Base-by-base conservation (phyloP, 2,113 vertebrate genomes). In the Glaucidium brasilianum region DNA sequence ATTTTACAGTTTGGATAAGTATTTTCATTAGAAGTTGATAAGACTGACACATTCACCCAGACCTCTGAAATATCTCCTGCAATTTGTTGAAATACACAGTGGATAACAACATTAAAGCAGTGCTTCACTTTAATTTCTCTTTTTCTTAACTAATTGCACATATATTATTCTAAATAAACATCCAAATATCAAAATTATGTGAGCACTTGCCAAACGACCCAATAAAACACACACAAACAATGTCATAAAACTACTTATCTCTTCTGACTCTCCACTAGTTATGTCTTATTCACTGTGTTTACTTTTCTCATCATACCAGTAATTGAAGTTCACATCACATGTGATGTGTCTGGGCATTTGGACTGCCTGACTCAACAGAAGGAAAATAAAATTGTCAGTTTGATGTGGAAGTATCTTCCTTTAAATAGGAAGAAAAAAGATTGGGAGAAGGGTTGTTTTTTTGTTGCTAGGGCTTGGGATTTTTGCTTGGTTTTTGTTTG, bases 371-470 rank as follows among this genome's bases (percentile, higher is more conserved):
- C 12, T 47, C 26, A 49, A 69, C 16, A 69, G n/a, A 59, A n/a
- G 17, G 8, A 58, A 85, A 39, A 60, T 8, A 75, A 35, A 80
- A 77, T 32, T 43, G 8, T 29, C 41, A 35, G 5, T 63, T 53
- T 43, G 20, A 5, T 55, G 43, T n/a, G 17, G 18, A 80, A 75
- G 5, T 35, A 14, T 49, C 23, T 59, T 71, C 20, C 69, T 75
- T 22, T 72, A 86, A 59, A 34, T 6, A 34, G 4, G 7, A 85
- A 67, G 3, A 1, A 85, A 68, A 63, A 66, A 34, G 11, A 11
- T 12, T 49, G 1, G 6, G 3, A 5, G 10, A 5, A 58, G 2
- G 5, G 2, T 21, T 66, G 2, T 1, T 39, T 49, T 63, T 25
- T 37, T 37, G 9, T 49, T 59, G 18, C 19, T 72, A 23, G 2